Base-by-base conservation (phyloP, 2,797 vertebrate genomes). In the Diglossa cyanea region DNA sequence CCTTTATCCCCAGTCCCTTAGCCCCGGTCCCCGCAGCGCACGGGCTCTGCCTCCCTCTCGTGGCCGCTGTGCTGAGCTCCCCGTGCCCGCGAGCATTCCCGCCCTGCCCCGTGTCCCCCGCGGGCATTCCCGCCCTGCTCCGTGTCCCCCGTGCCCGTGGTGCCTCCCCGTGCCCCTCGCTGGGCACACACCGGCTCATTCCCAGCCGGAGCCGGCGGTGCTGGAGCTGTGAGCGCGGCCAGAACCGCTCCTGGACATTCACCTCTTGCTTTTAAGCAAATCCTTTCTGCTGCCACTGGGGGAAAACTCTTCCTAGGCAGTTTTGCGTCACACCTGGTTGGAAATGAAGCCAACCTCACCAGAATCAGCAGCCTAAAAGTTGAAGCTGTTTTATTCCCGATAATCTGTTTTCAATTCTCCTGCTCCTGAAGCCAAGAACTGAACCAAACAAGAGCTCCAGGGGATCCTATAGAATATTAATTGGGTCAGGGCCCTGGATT, bases 331-430 rank as follows among this genome's bases (percentile, higher is more conserved):
- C 12, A 30, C 66, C 79, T 14, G 42, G 44, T 4, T 58, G 86
- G 93, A 91, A 90, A 13, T 0, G 3, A 67, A 89, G 95, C 94
- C 97, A 96, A 19, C 45, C 63, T 88, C 79, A 47, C n/a, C 23
- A 74, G 90, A 96, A 93, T 93, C 93, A 75, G 94, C 70, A 31
- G 89, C 93, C 97, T 95, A 70, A 42, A 48, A 95, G 61, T 7
- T 83, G 83, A 96, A 96, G 78, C 79, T 54, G 30, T 95, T 97
- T 96, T 91, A 93, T 95, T 90, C 88, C 83, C 48, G 61, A 63
- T 95, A 94, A 97, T 96, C 93, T 97, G 97, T 94, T 97, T 97
- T 94, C 87, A 95, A 92, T 97, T 65, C 63, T 66, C 31, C 83
- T 62, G 62, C 30, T 31, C 12, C 31, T 40, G 57, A 53, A 96